Conservation (phyloP, 2,797 vertebrate species). For the Typhlichthys subterraneus region DNA sequence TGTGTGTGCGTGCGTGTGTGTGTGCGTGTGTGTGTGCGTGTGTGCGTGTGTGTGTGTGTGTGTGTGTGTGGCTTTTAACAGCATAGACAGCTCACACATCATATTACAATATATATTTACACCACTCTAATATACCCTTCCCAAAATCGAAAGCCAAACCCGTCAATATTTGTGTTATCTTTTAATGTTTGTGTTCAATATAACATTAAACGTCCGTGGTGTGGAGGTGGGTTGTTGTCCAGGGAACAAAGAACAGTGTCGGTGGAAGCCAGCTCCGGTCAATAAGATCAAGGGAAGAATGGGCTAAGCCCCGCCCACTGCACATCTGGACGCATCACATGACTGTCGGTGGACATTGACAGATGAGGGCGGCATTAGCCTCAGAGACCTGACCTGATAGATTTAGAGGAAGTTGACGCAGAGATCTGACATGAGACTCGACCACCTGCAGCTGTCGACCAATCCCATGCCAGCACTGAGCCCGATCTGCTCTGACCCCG, state of each 20-base stretch:
- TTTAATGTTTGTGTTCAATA: background rate
- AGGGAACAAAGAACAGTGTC: constrained; percentile 27
- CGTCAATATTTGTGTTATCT: background rate
- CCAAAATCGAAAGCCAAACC: background rate
- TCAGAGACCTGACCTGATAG: no score
- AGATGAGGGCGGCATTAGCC: no score
- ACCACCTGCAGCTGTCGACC: background rate
- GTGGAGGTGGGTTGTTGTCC: constrained; percentile 21
- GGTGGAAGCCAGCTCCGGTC: constrained; percentile 38
- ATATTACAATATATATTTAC: no score
- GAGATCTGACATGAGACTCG: background rate
- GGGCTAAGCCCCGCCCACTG: constrained; percentile 48
- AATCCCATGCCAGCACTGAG: constrained; percentile 10
- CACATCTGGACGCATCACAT: constrained; percentile 52
- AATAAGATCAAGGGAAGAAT: constrained; percentile 33
- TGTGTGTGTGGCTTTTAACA: no score
- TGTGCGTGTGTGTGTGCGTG: background rate
- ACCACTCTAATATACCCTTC: no score
- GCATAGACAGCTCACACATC: no score
- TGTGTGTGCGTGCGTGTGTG: no score
- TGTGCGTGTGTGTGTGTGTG: background rate
- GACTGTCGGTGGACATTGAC: no score
- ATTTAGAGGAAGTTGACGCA: no score
- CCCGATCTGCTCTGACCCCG: constrained; percentile 45
- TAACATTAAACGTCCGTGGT: constrained; percentile 2